Evolutionary conservation across 2,888 invertebrate species (phyloP).

Genomic region (Eretmocerus hayati): DNA sequence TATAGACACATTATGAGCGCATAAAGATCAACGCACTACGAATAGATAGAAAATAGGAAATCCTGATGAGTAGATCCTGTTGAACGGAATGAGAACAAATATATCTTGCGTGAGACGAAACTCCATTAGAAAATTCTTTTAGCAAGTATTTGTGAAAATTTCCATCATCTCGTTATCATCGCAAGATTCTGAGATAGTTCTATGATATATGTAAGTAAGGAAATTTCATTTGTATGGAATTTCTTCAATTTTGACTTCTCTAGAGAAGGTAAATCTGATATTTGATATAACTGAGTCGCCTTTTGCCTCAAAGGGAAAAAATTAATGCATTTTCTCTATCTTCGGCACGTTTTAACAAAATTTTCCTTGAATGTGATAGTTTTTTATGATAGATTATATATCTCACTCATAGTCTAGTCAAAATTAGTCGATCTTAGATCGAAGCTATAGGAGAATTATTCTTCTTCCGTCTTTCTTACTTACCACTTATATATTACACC

Average conservation of each 20-base stretch:
- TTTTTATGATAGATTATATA: slow-evolving; percentile 4
- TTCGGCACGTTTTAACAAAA: neutral
- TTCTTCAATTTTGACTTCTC: neutral
- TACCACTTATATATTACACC: neutral
- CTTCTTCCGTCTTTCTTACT: neutral
- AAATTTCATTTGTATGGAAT: slow-evolving; percentile 15
- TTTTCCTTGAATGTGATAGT: neutral
- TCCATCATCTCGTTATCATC: slow-evolving; percentile 28
- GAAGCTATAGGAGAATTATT: too few species aligned
- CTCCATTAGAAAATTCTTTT: slow-evolving; percentile 7
- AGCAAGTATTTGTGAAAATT: slow-evolving; percentile 25
- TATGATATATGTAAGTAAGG: slow-evolving; percentile 28
- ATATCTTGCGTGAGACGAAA: slow-evolving; percentile 11
- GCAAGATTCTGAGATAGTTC: slow-evolving; percentile 24
- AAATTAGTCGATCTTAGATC: slow-evolving; percentile 30
- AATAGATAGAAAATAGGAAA: too few species aligned
- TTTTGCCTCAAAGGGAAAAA: slow-evolving; percentile 35
- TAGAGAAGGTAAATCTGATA: neutral
- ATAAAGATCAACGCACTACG: too few species aligned
- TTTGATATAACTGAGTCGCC: slow-evolving; percentile 33
- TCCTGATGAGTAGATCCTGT: slow-evolving; percentile 9
- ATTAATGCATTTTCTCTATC: neutral
- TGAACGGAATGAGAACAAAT: slow-evolving; percentile 15
- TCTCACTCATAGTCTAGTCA: slow-evolving; percentile 17
- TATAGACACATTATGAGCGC: too few species aligned